A percentile compares a stretch with the other conserved stretches of the same genome.
phyloP scores from a whole-genome alignment of 2,113 vertebrate genomes.

The Chrysemys picta region DNA sequence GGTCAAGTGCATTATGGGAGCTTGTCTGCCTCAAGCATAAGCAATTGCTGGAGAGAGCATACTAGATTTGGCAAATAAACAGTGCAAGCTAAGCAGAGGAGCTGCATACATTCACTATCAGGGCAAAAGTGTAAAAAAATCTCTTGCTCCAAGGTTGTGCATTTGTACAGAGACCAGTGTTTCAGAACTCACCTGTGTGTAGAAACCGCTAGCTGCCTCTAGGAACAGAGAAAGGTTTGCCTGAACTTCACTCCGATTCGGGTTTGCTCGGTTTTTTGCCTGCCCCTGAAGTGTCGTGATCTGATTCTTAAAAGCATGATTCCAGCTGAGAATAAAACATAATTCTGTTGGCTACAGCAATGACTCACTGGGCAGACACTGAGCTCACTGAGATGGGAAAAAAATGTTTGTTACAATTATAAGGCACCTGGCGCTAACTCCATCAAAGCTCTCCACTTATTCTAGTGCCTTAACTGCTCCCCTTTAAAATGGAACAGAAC shows the following conservation, averaged over 20 bases:
- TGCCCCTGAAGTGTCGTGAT: conserved; percentile 99
- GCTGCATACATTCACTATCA: fast-evolving
- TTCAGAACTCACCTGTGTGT: conserved; percentile 91
- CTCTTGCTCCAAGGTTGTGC: neutral
- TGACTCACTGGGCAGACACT: conserved; percentile 51
- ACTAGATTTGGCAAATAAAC: neutral
- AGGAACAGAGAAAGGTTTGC: conserved; percentile 97
- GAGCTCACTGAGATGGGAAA: conserved; percentile 63
- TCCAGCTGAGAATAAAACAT: conserved; percentile 88
- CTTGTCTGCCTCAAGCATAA: neutral
- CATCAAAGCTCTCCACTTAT: conserved; percentile 41
- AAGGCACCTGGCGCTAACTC: conserved; percentile 32
- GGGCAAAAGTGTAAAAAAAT: neutral
- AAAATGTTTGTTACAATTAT: conserved; percentile 65
- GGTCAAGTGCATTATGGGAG: neutral
- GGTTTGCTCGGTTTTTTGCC: conserved; percentile 98
- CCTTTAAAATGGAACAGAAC: conserved; percentile 33
- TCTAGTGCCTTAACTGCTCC: conserved; percentile 5
- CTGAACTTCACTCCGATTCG: conserved; percentile 98
- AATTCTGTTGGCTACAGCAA: conserved; percentile 67
- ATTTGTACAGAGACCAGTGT: neutral
- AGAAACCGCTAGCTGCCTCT: conserved; percentile 99
- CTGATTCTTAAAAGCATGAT: conserved; percentile 99
- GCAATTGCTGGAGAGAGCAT: neutral
- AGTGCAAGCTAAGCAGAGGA: neutral